phyloP scores from a whole-genome alignment of 1,140 invertebrate species.

The Hyles vespertilio region DNA sequence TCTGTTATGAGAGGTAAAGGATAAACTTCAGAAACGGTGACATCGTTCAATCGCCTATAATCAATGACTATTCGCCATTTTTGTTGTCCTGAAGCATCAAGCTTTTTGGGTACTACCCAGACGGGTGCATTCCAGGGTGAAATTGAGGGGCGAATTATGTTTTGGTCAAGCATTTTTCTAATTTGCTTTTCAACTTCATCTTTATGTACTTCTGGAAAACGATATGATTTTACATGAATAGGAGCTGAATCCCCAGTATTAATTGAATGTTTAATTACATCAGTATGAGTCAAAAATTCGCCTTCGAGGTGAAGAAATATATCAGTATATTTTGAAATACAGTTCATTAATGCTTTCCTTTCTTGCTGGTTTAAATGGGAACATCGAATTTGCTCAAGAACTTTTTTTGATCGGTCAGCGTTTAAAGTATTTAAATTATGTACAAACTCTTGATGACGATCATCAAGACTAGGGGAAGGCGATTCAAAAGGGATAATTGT shows the following conservation, averaged over 20 bases:
- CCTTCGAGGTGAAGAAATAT: constrained; percentile 21
- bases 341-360: constrained; percentile 12
- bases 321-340: constrained; percentile 18
- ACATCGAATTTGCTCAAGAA: constrained; percentile 14
- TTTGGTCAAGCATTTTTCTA: constrained; percentile 24
- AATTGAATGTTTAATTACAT: constrained; percentile 20
- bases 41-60: constrained; percentile 22
- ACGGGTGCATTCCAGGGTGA: constrained; percentile 13
- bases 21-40: constrained; percentile 16
- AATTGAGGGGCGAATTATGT: constrained; percentile 10
- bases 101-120: constrained; percentile 7
- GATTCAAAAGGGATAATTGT: constrained; percentile 10
- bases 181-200: constrained; percentile 30
- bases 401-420: constrained; percentile 6
- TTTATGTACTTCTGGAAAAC: constrained; percentile 28
- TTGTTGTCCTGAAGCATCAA: constrained; percentile 11
- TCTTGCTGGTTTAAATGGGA: constrained; percentile 19
- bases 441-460: constrained; percentile 8
- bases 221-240: constrained; percentile 27
- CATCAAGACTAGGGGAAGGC: neutral
- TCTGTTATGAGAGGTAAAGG: constrained; percentile 20
- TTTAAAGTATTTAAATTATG: constrained; percentile 1
- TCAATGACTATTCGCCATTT: constrained; percentile 24
- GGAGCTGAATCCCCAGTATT: constrained; percentile 21
- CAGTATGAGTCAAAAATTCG: constrained; percentile 19